These are phyloP conservation scores for Nibea coibor DNA, from an alignment of 2,113 vertebrate species.

Conservation along the genomic window DNA sequence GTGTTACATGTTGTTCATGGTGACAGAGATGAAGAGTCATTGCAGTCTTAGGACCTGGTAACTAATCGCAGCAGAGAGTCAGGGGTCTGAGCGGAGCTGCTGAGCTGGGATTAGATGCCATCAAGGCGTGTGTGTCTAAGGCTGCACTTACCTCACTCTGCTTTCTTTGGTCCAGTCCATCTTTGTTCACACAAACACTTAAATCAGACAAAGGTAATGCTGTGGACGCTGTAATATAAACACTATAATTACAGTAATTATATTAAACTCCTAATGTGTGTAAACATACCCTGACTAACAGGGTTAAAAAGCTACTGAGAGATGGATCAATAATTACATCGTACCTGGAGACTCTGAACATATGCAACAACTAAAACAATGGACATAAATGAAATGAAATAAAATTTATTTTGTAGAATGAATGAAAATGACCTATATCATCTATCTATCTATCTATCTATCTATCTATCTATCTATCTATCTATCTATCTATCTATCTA, in stretches of 20 bases:
- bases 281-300: constrained; percentile 25
- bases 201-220: not conserved
- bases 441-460: too few species aligned
- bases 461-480: too few species aligned
- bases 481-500: too few species aligned
- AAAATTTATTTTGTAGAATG: too few species aligned
- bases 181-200: constrained; percentile 9
- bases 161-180: not conserved
- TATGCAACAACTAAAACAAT: not conserved
- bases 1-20: constrained; percentile 7
- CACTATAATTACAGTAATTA: constrained; percentile 17
- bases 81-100: constrained; percentile 10
- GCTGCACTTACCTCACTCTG: not conserved
- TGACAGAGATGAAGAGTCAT: constrained; percentile 38
- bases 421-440: not conserved
- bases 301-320: not conserved
- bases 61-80: constrained; percentile 41
- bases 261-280: constrained; percentile 10
- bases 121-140: not conserved
- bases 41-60: constrained; percentile 11
- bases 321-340: not conserved
- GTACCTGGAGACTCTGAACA: not conserved
- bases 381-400: not conserved
- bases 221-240: constrained; percentile 1
- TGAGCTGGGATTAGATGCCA: constrained; percentile 28